These are phyloP conservation scores for Orycteropus afer DNA, from an alignment of 2,113 vertebrate genomes.

Conservation along the genomic window DNA sequence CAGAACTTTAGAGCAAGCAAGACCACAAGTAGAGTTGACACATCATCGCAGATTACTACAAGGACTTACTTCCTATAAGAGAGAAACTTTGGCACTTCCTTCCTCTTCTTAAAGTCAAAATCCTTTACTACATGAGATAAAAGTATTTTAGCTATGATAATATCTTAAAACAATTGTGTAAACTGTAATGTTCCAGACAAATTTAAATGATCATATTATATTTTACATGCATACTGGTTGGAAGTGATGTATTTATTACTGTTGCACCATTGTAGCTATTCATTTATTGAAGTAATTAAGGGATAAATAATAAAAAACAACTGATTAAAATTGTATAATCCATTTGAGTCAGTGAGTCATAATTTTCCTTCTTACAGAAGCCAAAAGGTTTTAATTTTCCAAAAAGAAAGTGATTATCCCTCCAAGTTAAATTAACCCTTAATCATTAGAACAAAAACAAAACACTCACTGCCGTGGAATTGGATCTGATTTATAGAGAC, in stretches of 20 bases:
- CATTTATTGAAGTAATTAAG: neutral
- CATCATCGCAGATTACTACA: rapidly evolving
- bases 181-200: neutral
- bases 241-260: neutral
- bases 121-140: rapidly evolving
- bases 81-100: rapidly evolving
- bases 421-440: neutral
- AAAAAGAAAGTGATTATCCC: neutral
- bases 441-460: neutral
- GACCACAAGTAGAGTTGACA: neutral
- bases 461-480: no score
- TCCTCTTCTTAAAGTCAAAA: neutral
- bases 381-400: neutral
- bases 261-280: neutral
- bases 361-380: neutral
- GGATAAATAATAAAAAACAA: neutral
- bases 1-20: neutral
- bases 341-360: neutral
- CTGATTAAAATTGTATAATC: neutral
- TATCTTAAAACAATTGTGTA: no score
- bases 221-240: neutral
- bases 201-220: neutral
- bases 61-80: neutral
- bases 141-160: neutral
- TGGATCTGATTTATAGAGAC: no score